A percentile compares a stretch with the other conserved stretches of the same genome.
phyloP scores from a whole-genome alignment of 2,888 invertebrate genomes.

The Leptinotarsa juncta region DNA sequence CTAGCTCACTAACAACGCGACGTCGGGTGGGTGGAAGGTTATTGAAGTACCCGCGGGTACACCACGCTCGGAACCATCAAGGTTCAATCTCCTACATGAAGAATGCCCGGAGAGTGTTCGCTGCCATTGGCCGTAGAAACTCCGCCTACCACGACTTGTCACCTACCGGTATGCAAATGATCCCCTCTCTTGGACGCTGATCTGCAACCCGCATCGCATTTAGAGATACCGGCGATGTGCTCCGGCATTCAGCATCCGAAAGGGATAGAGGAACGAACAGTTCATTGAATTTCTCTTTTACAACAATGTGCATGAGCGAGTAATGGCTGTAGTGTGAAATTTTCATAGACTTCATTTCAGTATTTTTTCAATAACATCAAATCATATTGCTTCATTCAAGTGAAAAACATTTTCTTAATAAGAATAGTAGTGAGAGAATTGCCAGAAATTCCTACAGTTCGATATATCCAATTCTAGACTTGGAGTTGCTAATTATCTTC shows the following conservation, averaged over 20 bases:
- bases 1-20: constrained; percentile 42
- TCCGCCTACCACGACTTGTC: constrained; percentile 66
- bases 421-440: too few relatives aligned
- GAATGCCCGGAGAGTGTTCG: constrained; percentile 57
- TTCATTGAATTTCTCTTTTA: neutral
- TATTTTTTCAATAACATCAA: neutral
- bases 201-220: constrained; percentile 51
- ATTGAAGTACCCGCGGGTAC: constrained; percentile 51
- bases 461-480: too few relatives aligned
- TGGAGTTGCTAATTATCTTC: too few relatives aligned
- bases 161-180: constrained; percentile 68
- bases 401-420: too few relatives aligned
- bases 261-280: constrained; percentile 25
- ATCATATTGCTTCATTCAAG: too few relatives aligned
- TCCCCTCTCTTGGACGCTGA: constrained; percentile 48
- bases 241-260: constrained; percentile 48
- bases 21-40: constrained; percentile 55
- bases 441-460: too few relatives aligned
- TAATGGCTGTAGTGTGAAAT: neutral
- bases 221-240: constrained; percentile 33
- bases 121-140: constrained; percentile 61
- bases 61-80: constrained; percentile 63
- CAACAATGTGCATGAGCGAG: neutral
- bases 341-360: neutral
- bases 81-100: constrained; percentile 62